Evolutionary conservation across 2,797 vertebrate species (phyloP).

Genomic region (Sebastes hubbsi): DNA sequence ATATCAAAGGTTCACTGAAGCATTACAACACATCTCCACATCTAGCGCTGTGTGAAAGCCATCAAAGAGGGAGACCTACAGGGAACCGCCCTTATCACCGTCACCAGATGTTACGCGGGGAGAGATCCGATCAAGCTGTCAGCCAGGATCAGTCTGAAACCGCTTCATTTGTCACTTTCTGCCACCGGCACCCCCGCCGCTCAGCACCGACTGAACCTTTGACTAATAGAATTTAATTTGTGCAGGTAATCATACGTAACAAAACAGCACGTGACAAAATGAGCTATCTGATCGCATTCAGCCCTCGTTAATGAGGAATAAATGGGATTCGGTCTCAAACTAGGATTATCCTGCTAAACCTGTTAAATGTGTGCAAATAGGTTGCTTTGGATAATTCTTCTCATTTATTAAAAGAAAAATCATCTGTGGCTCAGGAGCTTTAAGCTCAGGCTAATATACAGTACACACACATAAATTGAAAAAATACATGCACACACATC

Average conservation of each 20-base stretch:
- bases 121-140: conserved; percentile 68
- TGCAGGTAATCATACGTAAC: conserved; percentile 50
- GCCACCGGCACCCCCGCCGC: conserved; percentile 2
- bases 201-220: conserved; percentile 42
- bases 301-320: conserved; percentile 47
- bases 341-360: conserved; percentile 3
- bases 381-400: background rate
- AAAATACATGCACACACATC: background rate
- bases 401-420: background rate
- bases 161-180: conserved; percentile 43
- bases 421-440: background rate
- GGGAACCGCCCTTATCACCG: conserved; percentile 74
- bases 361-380: background rate
- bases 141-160: conserved; percentile 54
- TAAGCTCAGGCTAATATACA: background rate
- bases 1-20: conserved; percentile 74
- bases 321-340: conserved; percentile 38
- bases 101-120: conserved; percentile 65
- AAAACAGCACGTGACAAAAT: conserved; percentile 49
- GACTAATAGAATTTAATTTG: conserved; percentile 60
- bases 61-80: conserved; percentile 63
- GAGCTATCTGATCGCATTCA: conserved; percentile 51
- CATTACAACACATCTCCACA: conserved; percentile 67
- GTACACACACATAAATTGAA: background rate
- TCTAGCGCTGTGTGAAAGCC: conserved; percentile 48